Base-by-base conservation (phyloP, 2,888 invertebrate genomes). In the Hoplodrina blanda region DNA sequence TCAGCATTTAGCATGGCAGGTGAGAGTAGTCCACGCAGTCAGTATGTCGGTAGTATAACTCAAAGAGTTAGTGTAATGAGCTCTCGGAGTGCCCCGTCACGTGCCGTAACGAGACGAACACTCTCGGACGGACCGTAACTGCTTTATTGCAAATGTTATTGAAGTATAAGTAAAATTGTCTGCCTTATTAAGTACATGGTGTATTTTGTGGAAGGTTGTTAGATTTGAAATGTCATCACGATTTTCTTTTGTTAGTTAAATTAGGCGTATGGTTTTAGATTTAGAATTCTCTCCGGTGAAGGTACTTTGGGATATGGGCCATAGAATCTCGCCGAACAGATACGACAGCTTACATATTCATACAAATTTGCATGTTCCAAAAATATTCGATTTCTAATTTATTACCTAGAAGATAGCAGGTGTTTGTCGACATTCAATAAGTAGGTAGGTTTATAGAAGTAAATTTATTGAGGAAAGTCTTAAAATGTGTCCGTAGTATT, bases 71-170 rank as follows among this genome's bases (percentile, higher is more conserved):
- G 76, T 83, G 78, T 93, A 94, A 94, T 92, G 91, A 93, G 89
- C 80, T 82, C 69, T 78, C 70, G 85, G 88, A 89, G 84, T 94
- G 95, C 95, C 82, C n/a, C 88, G 94, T 95, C 95, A 95, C 94
- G 93, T 88, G 87, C 78, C 53, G 83, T 95, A 95, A 95, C 92
- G 91, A 95, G 84, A 65, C 55, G 69, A 74, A 69, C 80, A 75
- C 83, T 82, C 73, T 81, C 65, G 33, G 54, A 61, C 41, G 68
- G 44, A 70, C 71, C 75, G 73, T 82, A 76, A 71, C 73, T 70
- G 71, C 69, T 77, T 80, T 59, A 72, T 81, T 85, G 83, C 80
- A 76, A 84, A 83, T 77, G 79, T 80, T 63, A 68, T 77, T 68
- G 65, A 68, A 71, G 71, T 59, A 41, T 57, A 54, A 70, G 70